These are phyloP conservation scores for Climacteris rufus DNA, from an alignment of 2,113 vertebrate species.

Conservation along the genomic window DNA sequence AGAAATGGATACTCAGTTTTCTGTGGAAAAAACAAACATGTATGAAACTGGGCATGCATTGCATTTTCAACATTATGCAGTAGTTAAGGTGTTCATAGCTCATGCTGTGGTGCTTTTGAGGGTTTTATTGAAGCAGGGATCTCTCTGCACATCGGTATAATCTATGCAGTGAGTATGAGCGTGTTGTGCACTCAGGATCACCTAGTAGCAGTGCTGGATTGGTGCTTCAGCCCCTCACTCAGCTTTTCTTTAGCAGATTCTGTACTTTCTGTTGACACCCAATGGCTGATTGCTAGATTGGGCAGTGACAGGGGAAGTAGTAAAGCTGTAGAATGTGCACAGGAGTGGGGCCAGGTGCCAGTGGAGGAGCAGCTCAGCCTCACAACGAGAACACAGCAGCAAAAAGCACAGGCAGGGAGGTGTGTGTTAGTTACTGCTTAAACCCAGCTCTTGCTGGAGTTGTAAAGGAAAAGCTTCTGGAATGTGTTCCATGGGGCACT, in stretches of 20 bases:
- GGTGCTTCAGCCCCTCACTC: not conserved
- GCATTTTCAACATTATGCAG: rapidly evolving
- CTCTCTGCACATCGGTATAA: not conserved
- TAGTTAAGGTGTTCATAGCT: not conserved
- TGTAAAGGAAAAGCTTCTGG: not conserved
- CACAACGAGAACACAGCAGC: not conserved
- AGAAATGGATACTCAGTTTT: not conserved
- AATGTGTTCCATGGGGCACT: not conserved
- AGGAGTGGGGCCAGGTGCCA: not conserved
- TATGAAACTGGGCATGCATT: rapidly evolving
- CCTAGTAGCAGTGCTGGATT: not conserved
- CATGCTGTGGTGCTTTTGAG: rapidly evolving
- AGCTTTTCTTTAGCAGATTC: not conserved
- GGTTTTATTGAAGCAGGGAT: not conserved
- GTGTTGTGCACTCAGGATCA: not conserved
- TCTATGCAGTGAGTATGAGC: not conserved
- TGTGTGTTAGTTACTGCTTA: not conserved
- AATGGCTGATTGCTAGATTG: not conserved
- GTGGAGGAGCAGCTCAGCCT: not conserved
- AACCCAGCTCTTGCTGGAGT: not conserved
- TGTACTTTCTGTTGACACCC: not conserved
- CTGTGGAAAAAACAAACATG: not conserved
- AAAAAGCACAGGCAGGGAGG: rapidly evolving
- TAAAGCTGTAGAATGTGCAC: not conserved
- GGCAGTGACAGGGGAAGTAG: not conserved